These are phyloP conservation scores for Cataglyphis livida DNA, from an alignment of 2,888 invertebrate species.

Conservation along the genomic window DNA sequence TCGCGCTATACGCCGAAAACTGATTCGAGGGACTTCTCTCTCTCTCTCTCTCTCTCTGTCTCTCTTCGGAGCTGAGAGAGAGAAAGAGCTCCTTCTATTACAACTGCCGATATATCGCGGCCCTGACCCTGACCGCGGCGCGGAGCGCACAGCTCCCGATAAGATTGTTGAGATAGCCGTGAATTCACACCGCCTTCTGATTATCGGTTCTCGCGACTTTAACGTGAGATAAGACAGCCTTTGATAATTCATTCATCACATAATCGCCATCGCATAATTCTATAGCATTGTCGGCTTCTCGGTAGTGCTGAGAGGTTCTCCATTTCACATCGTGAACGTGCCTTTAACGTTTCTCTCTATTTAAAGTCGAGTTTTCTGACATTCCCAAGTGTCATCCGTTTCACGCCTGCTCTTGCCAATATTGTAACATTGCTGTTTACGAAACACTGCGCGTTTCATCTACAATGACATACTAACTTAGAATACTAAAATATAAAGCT, in stretches of 20 bases:
- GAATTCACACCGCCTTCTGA: conserved; percentile 68
- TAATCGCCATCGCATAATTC: conserved; percentile 56
- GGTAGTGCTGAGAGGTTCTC: conserved; percentile 61
- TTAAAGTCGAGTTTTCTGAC: conserved; percentile 46
- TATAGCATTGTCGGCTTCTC: conserved; percentile 58
- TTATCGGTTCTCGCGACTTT: conserved; percentile 62
- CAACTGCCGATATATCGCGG: conserved; percentile 16
- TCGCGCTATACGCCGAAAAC: conserved; percentile 44
- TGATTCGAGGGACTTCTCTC: conserved; percentile 55
- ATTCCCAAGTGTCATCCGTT: conserved; percentile 13
- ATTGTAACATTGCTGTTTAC: neutral
- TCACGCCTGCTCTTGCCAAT: neutral
- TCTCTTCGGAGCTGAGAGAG: neutral
- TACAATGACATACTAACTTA: neutral
- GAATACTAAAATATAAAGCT: neutral
- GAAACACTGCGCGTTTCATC: neutral
- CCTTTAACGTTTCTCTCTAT: conserved; percentile 28
- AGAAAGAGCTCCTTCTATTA: neutral
- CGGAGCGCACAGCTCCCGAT: conserved; percentile 65
- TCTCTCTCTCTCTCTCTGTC: neutral
- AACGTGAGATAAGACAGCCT: conserved; percentile 66
- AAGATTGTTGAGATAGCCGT: conserved; percentile 65
- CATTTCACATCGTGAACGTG: conserved; percentile 65
- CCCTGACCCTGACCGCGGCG: conserved; percentile 62
- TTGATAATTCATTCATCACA: conserved; percentile 70